Base-by-base conservation (phyloP, 2,797 vertebrate species). In the Dryobates pubescens region DNA sequence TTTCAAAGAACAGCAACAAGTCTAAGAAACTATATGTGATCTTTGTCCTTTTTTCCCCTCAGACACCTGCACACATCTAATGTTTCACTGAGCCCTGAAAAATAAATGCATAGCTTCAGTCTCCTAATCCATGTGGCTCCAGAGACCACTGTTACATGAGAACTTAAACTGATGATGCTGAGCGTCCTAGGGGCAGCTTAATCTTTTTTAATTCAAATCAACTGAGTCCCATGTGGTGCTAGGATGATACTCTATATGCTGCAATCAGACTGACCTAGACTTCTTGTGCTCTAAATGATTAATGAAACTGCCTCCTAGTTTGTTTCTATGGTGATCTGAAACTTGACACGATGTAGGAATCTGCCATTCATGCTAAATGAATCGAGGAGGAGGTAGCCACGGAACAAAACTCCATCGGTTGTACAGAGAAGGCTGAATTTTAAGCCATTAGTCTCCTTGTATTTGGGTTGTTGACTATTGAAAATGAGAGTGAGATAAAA, bases 221-320 rank as follows among this genome's bases (percentile, higher is more conserved):
- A 98, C 98, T 97, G 98, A 98, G 98, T 98, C 98, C 98, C 98
- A 98, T 98, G 98, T 97, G 98, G 98, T 97, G 97, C 95, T 96
- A 97, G 98, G 99, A 99, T 99, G 99, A 99, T 99, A 99, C 99
- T 98, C 98, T 98, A 99, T 99, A 99, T 98, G 98, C 98, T 98
- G 98, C 99, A 99, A 99, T 99, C 99, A 99, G 99, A 98, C 99
- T 99, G 99, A 99, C 99, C 99, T 99, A 99, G 99, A 99, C 99
- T 99, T 98, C 98, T 99, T 97, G 97, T 97, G 98, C 98, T 99
- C 98, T 99, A 99, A 99, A 99, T 99, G 99, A 99, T 99, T 99
- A 99, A 99, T 99, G 99, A 99, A 99, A 99, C 98, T 98, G 99
- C 99, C 99, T 99, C 98, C 98, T 98, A 98, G 98, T 98, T 98